Conservation (phyloP, 2,113 vertebrate species). For the Melanocharis versteri region DNA sequence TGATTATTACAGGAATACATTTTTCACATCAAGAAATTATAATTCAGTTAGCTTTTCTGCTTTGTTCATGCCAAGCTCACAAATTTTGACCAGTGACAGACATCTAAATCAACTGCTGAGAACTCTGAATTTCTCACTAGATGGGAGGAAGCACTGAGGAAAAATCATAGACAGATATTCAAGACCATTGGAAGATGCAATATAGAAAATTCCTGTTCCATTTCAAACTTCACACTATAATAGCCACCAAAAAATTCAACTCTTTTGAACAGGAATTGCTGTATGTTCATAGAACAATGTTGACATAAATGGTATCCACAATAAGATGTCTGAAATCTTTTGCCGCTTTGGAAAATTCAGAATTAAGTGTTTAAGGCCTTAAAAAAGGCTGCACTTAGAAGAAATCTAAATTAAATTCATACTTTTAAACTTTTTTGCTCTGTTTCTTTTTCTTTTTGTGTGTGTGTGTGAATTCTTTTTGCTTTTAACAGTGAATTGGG, state of each 20-base stretch:
- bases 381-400: neutral
- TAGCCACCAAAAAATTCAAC: neutral
- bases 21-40: constrained; percentile 49
- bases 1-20: constrained; percentile 39
- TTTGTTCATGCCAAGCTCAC: constrained; percentile 21
- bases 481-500: neutral
- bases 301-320: neutral
- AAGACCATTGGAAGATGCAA: neutral
- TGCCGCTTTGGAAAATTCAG: neutral
- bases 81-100: neutral
- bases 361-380: neutral
- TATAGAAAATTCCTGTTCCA: neutral
- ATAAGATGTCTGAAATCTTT: neutral
- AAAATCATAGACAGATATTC: neutral
- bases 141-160: neutral
- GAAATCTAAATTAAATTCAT: neutral
- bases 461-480: neutral
- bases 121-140: neutral
- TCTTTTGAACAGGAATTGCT: neutral
- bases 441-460: neutral
- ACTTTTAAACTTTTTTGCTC: neutral
- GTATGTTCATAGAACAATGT: neutral
- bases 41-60: constrained; percentile 12
- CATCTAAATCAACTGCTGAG: neutral
- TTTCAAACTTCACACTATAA: neutral